These are phyloP conservation scores for Drosophila chauvacae DNA, from an alignment of 1,140 invertebrate species.

Conservation along the genomic window DNA sequence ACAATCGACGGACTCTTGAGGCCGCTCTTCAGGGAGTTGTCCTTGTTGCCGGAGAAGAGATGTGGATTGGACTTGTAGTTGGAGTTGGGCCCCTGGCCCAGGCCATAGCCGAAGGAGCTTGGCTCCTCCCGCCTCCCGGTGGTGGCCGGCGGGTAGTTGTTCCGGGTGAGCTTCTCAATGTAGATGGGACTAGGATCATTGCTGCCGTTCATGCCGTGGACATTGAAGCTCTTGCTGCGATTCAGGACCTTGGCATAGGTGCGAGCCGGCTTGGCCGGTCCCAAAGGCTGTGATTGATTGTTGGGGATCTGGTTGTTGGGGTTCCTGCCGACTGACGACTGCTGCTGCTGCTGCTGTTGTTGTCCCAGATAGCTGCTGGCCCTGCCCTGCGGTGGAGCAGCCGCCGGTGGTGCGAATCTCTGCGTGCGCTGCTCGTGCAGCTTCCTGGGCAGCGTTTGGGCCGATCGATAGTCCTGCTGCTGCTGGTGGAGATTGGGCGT, in stretches of 20 bases:
- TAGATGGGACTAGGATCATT: constrained; percentile 84
- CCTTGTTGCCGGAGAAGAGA: constrained; percentile 88
- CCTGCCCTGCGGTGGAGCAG: constrained; percentile 6
- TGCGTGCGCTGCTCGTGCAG: constrained; percentile 85
- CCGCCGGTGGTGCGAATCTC: constrained; percentile 13
- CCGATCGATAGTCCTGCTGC: constrained; percentile 87
- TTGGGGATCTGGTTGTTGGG: background rate
- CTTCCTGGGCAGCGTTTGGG: constrained; percentile 92
- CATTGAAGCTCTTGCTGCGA: constrained; percentile 94
- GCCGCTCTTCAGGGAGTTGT: constrained; percentile 85
- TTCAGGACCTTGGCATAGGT: constrained; percentile 90
- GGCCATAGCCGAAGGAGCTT: constrained; percentile 5
- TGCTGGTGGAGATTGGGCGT: constrained; percentile 77
- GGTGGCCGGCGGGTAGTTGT: constrained; percentile 57
- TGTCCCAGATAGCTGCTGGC: constrained; percentile 85
- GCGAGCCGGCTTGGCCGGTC: constrained; percentile 89
- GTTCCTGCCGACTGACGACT: background rate
- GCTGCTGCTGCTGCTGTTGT: constrained; percentile 23
- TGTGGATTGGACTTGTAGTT: constrained; percentile 91
- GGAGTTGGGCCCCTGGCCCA: constrained; percentile 37
- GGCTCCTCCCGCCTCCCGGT: background rate
- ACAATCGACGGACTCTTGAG: constrained; percentile 93
- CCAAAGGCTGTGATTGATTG: constrained; percentile 42
- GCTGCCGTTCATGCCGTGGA: constrained; percentile 87
- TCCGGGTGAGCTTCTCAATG: constrained; percentile 80